Percentiles rank a stretch among this genome's conserved stretches.
Conservation (phyloP, 2,113 vertebrate species). For the Polypterus senegalus region DNA sequence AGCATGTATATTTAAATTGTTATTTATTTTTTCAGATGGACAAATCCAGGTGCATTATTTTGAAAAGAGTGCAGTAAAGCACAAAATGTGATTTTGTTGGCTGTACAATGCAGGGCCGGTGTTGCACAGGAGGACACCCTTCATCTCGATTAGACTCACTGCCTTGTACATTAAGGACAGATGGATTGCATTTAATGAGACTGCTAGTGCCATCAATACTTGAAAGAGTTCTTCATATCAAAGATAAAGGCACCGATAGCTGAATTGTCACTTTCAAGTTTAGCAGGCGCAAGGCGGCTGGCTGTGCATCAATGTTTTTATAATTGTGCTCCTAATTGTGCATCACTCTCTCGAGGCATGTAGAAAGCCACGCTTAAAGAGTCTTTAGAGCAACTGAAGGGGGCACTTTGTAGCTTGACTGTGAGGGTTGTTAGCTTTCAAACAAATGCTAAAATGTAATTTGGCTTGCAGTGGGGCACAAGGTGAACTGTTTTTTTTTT, state of each 20-base stretch:
- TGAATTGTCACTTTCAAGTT: constrained; percentile 25
- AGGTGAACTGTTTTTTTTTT: constrained; percentile 5
- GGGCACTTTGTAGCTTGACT: constrained; percentile 12
- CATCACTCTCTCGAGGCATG: constrained; percentile 23
- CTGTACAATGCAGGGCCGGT: not conserved
- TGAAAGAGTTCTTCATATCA: constrained; percentile 31
- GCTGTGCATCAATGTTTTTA: constrained; percentile 26
- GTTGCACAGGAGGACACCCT: constrained; percentile 17
- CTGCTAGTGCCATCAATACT: constrained; percentile 31
- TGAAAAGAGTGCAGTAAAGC: not conserved
- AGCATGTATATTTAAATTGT: too few relatives aligned
- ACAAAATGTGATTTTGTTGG: constrained; percentile 7
- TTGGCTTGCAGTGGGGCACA: not conserved
- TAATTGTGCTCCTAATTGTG: constrained; percentile 39
- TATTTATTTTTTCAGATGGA: too few relatives aligned
- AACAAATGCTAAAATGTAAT: constrained; percentile 15
- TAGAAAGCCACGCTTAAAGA: constrained; percentile 6
- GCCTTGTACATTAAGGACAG: constrained; percentile 28
- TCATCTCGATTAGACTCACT: constrained; percentile 16
- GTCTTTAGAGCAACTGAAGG: constrained; percentile 13
- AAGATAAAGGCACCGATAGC: constrained; percentile 24
- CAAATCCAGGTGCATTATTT: not conserved
- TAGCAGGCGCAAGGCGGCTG: constrained; percentile 19
- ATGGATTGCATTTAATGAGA: constrained; percentile 40
- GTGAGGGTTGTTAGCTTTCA: constrained; percentile 10